Percentiles rank a stretch among this genome's conserved stretches.
phyloP scores from a whole-genome alignment of 2,113 vertebrate genomes.

The Octodon degus region DNA sequence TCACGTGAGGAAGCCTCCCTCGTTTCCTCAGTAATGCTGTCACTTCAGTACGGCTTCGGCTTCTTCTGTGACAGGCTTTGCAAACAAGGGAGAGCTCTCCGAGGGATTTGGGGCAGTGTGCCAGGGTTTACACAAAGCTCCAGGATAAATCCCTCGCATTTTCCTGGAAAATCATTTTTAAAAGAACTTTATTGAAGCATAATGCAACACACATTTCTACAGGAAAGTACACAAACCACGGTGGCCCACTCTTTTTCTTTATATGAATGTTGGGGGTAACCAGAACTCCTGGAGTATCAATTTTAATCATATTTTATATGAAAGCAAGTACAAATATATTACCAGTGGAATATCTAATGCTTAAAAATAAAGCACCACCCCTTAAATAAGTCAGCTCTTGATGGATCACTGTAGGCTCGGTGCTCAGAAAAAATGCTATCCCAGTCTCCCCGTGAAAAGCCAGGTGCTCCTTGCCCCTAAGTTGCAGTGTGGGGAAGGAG shows the following conservation, averaged over 20 bases:
- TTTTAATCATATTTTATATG: neutral
- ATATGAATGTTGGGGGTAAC: fast-evolving
- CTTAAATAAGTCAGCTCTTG: neutral
- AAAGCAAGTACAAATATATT: neutral
- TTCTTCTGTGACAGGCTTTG: slow-evolving; percentile 1
- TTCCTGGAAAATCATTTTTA: slow-evolving; percentile 3
- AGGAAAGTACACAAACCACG: neutral
- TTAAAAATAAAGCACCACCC: neutral
- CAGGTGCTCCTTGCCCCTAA: neutral
- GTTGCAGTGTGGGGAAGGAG: neutral
- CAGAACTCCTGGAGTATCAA: too few species aligned
- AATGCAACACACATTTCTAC: neutral
- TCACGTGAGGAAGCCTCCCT: neutral
- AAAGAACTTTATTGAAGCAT: slow-evolving; percentile 13
- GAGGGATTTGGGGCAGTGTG: neutral
- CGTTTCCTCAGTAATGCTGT: neutral
- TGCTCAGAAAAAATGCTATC: neutral
- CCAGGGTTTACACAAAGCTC: neutral
- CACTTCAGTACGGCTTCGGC: neutral
- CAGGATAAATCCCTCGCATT: neutral
- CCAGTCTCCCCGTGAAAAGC: neutral
- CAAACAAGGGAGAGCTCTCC: neutral
- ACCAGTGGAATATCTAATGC: neutral
- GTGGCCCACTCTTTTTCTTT: neutral
- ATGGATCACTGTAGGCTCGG: neutral